Conservation (phyloP, 2,113 vertebrate genomes). For the Cochlearius cochlearius region DNA sequence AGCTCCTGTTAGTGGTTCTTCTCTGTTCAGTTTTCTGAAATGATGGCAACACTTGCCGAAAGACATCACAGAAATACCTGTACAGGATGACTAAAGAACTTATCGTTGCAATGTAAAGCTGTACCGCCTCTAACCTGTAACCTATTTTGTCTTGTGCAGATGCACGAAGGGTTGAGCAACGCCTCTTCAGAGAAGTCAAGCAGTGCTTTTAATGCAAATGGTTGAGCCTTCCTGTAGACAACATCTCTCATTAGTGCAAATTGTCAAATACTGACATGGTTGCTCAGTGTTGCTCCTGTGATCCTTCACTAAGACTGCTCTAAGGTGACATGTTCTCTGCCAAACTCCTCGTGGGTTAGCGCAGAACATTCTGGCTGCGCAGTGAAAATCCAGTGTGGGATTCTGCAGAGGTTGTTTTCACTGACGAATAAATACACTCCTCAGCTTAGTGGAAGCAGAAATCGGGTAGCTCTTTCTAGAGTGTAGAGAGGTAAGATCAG, state of each 20-base stretch:
- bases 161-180: background rate
- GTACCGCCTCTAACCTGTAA: background rate
- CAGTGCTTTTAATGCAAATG: background rate
- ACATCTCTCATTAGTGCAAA: background rate
- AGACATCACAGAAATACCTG: background rate
- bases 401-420: background rate
- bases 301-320: background rate
- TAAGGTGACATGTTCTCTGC: background rate
- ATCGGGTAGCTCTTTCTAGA: background rate
- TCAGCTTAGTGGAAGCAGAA: background rate
- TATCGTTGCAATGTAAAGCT: background rate
- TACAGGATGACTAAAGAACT: background rate
- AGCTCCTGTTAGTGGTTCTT: background rate
- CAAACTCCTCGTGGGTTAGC: background rate
- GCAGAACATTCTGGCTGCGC: background rate
- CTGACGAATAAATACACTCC: background rate
- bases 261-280: background rate
- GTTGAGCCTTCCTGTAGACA: background rate
- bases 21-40: background rate
- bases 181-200: background rate
- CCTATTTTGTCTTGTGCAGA: background rate
- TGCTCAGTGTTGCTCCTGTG: background rate
- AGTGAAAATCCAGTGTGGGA: rapidly evolving
- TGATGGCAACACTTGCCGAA: background rate
- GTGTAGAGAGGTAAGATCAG: background rate